phyloP scores from a whole-genome alignment of 2,113 vertebrate species.

The Oceanodroma tethys region DNA sequence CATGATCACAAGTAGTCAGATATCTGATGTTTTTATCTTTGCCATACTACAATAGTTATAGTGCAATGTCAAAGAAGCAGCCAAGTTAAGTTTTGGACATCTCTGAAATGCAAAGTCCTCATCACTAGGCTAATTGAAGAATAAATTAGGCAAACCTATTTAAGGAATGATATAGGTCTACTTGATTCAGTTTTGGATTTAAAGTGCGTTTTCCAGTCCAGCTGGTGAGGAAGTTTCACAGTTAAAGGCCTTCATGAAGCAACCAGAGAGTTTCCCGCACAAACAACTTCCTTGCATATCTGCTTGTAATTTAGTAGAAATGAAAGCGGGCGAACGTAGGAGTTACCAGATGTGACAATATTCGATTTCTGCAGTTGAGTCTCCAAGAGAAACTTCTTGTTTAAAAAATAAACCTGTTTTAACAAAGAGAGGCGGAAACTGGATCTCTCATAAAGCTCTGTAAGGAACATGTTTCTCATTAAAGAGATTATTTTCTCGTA shows the following conservation, averaged over 20 bases:
- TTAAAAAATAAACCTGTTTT: background rate
- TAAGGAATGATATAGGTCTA: background rate
- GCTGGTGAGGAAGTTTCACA: background rate
- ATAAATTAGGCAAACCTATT: background rate
- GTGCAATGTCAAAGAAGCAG: background rate
- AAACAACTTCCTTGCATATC: background rate
- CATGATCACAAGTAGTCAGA: background rate
- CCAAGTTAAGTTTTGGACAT: background rate
- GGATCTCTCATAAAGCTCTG: background rate
- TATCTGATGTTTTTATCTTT: background rate
- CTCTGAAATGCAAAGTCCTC: background rate
- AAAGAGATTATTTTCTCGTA: background rate
- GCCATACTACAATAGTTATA: background rate
- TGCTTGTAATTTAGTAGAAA: background rate
- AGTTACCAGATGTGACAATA: background rate
- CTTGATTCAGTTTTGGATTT: background rate
- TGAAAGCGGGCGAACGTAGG: fast-evolving
- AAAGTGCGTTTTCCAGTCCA: background rate
- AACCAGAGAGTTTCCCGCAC: background rate
- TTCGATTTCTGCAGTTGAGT: background rate
- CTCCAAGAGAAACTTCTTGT: background rate
- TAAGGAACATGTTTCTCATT: background rate
- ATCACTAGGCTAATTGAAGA: background rate
- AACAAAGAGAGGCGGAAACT: background rate
- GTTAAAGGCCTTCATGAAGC: background rate